phyloP scores from a whole-genome alignment of 2,113 vertebrate genomes.

The Pteruthius melanotis region DNA sequence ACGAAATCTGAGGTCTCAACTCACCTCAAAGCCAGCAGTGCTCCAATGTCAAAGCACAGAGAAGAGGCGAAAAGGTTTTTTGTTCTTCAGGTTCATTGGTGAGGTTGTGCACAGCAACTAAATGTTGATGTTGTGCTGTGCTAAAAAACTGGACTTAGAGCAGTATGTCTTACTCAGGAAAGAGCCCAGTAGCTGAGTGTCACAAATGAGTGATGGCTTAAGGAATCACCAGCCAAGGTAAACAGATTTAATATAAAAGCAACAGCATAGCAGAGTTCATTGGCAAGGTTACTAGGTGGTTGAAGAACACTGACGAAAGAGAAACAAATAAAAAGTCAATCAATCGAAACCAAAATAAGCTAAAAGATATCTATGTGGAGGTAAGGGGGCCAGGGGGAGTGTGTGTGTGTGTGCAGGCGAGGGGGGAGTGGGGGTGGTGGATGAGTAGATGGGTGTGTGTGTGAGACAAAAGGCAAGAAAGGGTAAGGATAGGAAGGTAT shows the following conservation, averaged over 20 bases:
- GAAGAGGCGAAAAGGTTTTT: not conserved
- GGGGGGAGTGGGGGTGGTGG: not conserved
- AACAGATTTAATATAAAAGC: not conserved
- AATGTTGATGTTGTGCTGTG: not conserved
- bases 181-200: not conserved
- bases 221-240: not conserved
- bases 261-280: not conserved
- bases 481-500: not conserved
- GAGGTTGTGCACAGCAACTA: not conserved
- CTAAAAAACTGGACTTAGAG: not conserved
- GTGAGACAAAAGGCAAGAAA: not conserved
- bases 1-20: not conserved
- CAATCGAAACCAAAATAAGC: rapidly evolving
- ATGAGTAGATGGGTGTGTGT: not conserved
- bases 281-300: not conserved
- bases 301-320: not conserved
- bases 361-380: not conserved
- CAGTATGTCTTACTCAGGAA: not conserved
- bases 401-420: no score
- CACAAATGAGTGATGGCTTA: rapidly evolving
- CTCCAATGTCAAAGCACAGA: not conserved
- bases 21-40: not conserved
- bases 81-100: not conserved
- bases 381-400: not conserved
- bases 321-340: not conserved